Percentiles rank a stretch among this genome's conserved stretches.
Evolutionary conservation across 2,113 vertebrate genomes (phyloP).

Genomic region (Salvelinus fontinalis): DNA sequence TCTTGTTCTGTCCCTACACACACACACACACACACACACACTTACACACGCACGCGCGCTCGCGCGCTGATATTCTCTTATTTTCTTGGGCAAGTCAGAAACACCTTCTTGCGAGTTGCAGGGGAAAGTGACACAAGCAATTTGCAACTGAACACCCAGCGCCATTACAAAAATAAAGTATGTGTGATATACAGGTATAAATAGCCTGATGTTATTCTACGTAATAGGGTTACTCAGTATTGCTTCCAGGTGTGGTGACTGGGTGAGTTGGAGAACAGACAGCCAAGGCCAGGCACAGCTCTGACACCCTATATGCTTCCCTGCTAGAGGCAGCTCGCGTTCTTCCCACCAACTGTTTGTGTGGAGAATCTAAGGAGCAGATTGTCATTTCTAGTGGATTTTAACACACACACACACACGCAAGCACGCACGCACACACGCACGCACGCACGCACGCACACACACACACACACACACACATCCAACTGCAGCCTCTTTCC

Average conservation of each 20-base stretch:
- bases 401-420: neutral
- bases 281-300: constrained; percentile 3
- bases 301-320: constrained; percentile 21
- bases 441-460: neutral
- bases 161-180: constrained; percentile 32
- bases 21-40: too few species aligned
- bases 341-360: constrained; percentile 8
- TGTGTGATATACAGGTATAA: constrained; percentile 34
- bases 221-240: constrained; percentile 39
- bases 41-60: too few species aligned
- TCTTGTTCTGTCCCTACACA: neutral
- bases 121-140: constrained; percentile 37
- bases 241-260: constrained; percentile 39
- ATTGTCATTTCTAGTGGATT: constrained; percentile 15
- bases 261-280: constrained; percentile 26
- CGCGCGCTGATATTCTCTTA: constrained; percentile 9
- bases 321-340: neutral
- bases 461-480: too few species aligned
- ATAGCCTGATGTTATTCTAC: constrained; percentile 35
- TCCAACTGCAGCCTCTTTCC: neutral
- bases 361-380: constrained; percentile 4
- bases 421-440: too few species aligned
- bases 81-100: constrained; percentile 37
- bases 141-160: constrained; percentile 32
- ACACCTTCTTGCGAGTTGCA: constrained; percentile 40